Evolutionary conservation across 2,113 vertebrate species (phyloP).

Genomic region (Python bivittatus): DNA sequence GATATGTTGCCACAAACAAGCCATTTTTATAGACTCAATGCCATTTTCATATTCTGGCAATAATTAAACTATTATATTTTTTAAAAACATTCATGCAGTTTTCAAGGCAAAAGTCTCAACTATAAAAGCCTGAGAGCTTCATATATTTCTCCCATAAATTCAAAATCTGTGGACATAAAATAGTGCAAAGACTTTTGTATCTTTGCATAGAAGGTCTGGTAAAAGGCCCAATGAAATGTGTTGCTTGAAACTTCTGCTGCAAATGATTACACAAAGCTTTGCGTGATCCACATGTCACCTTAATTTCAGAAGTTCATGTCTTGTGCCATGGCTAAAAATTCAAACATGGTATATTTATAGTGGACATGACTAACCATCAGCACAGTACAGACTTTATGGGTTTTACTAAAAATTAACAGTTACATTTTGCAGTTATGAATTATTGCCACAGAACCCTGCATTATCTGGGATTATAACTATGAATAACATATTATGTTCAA

Average conservation of each 20-base stretch:
- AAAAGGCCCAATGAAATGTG: neutral
- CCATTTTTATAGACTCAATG: slow-evolving; percentile 42
- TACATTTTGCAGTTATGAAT: slow-evolving; percentile 14
- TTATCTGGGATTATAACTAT: slow-evolving; percentile 18
- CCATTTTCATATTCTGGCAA: slow-evolving; percentile 50
- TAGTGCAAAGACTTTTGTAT: slow-evolving; percentile 31
- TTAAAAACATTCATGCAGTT: slow-evolving; percentile 46
- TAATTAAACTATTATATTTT: slow-evolving; percentile 42
- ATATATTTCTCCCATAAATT: slow-evolving; percentile 27
- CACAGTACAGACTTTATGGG: neutral
- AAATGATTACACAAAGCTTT: slow-evolving; percentile 35
- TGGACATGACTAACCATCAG: slow-evolving; percentile 1
- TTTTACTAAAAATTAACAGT: slow-evolving; percentile 4
- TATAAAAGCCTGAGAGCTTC: slow-evolving; percentile 45
- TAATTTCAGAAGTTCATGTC: slow-evolving; percentile 27
- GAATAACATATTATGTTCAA: neutral
- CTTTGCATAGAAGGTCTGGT: neutral
- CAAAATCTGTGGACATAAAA: slow-evolving; percentile 32
- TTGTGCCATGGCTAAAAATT: slow-evolving; percentile 35
- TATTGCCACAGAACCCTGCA: slow-evolving; percentile 22
- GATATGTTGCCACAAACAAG: slow-evolving; percentile 33
- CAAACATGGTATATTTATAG: neutral
- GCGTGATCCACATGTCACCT: slow-evolving; percentile 8
- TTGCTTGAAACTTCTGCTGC: neutral
- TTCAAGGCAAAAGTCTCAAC: slow-evolving; percentile 55